phyloP scores from a whole-genome alignment of 2,888 invertebrate genomes.

The Polymixis lichenea region DNA sequence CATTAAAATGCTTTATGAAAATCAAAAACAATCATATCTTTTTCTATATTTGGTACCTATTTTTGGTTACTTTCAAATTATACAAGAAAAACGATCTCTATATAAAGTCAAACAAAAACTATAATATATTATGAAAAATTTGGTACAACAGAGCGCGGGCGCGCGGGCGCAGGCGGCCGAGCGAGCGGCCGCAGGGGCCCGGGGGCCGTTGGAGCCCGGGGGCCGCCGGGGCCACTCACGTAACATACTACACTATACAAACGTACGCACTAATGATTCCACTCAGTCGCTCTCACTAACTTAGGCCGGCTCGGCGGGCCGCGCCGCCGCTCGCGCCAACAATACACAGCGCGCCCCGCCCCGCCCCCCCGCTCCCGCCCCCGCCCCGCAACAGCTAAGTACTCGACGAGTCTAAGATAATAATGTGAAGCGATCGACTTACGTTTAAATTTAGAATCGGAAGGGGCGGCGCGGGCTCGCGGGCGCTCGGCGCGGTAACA shows the following conservation, averaged over 20 bases:
- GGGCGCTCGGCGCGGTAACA: slow-evolving; percentile 77
- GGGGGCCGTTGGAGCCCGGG: slow-evolving; percentile 51
- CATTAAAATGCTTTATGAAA: slow-evolving; percentile 90
- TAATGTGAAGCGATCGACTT: slow-evolving; percentile 86
- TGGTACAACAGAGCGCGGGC: slow-evolving; percentile 83
- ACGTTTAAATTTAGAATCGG: slow-evolving; percentile 83
- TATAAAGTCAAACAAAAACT: slow-evolving; percentile 89
- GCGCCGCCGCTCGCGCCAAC: slow-evolving; percentile 52
- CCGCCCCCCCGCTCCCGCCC: slow-evolving; percentile 49
- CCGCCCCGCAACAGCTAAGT: slow-evolving; percentile 84
- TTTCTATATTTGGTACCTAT: slow-evolving; percentile 90
- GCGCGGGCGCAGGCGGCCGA: slow-evolving; percentile 76
- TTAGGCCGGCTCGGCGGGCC: slow-evolving; percentile 64
- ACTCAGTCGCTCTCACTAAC: slow-evolving; percentile 56
- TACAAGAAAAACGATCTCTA: slow-evolving; percentile 88
- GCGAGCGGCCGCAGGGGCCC: slow-evolving; percentile 66
- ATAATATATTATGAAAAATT: slow-evolving; percentile 89
- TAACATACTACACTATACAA: slow-evolving; percentile 68
- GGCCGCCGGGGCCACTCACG: slow-evolving; percentile 43
- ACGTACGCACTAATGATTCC: slow-evolving; percentile 68
- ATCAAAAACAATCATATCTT: slow-evolving; percentile 89
- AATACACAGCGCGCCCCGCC: slow-evolving; percentile 58
- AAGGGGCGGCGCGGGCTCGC: slow-evolving; percentile 70
- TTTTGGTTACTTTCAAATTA: slow-evolving; percentile 90
- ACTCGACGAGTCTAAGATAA: slow-evolving; percentile 86